A percentile compares a stretch with the other conserved stretches of the same genome.
These are phyloP conservation scores for Macroteleia sp. DNA, from an alignment of 2,888 invertebrate species.

Conservation along the genomic window DNA sequence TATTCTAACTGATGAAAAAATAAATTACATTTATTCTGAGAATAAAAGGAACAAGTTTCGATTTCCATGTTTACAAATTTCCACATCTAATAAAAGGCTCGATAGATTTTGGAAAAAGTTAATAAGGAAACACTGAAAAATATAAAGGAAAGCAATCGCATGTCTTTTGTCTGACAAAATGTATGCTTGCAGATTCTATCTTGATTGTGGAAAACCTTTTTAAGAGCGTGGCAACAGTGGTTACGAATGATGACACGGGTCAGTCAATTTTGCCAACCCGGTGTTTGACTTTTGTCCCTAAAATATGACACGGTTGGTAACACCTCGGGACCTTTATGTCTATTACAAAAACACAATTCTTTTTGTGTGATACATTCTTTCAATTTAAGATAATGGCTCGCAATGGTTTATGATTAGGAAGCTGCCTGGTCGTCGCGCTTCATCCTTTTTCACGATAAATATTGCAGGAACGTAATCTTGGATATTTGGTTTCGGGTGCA, in stretches of 20 bases:
- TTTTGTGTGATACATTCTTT: constrained; percentile 1
- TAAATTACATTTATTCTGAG: no score
- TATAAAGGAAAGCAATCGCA: no score
- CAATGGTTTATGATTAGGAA: constrained; percentile 35
- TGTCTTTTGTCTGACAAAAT: no score
- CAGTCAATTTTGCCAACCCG: not conserved
- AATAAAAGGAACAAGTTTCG: no score
- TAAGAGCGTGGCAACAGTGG: not conserved
- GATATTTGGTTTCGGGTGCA: constrained; percentile 72
- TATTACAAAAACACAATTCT: not conserved
- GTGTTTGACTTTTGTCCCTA: not conserved
- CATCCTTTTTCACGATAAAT: constrained; percentile 44
- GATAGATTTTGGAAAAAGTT: no score
- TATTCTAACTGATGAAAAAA: no score
- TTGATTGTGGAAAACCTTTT: not conserved
- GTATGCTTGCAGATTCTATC: no score
- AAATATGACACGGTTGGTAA: constrained; percentile 1
- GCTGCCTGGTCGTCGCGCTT: constrained; percentile 16
- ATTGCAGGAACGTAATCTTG: constrained; percentile 58
- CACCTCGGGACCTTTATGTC: not conserved
- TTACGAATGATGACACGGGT: not conserved
- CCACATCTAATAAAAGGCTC: no score
- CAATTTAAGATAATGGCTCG: constrained; percentile 29
- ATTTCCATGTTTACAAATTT: no score
- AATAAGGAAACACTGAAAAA: no score